These are phyloP conservation scores for Brachionus asplanchnoidis DNA, from an alignment of 1,140 invertebrate species.

Conservation along the genomic window DNA sequence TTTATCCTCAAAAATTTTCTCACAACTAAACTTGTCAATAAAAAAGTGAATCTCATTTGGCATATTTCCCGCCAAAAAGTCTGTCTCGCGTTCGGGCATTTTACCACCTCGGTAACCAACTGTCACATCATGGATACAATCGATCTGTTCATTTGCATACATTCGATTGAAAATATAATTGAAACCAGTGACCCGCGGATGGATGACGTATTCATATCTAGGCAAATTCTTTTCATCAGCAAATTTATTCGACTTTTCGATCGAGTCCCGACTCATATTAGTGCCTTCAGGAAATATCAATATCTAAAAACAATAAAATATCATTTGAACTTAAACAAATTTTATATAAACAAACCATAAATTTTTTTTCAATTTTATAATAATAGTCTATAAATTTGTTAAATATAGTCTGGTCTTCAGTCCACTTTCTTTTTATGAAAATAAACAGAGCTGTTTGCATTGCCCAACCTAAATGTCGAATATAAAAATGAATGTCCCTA, in stretches of 20 bases:
- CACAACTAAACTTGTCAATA: neutral
- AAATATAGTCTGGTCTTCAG: conserved; percentile 67
- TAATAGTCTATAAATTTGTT: conserved; percentile 70
- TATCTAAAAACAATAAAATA: conserved; percentile 56
- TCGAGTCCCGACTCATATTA: conserved; percentile 70
- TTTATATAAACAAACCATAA: conserved; percentile 45
- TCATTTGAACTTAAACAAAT: neutral
- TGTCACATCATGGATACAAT: conserved; percentile 31
- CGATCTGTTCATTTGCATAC: conserved; percentile 59
- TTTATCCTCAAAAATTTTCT: neutral
- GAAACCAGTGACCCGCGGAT: conserved; percentile 80
- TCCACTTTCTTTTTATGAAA: conserved; percentile 76
- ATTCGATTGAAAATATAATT: conserved; percentile 64
- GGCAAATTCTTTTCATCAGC: conserved; percentile 66
- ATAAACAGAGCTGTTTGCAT: conserved; percentile 79
- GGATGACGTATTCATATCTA: conserved; percentile 69
- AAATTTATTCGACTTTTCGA: conserved; percentile 67
- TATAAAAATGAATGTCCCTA: neutral
- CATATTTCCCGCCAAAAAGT: conserved; percentile 15
- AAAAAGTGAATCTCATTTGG: conserved; percentile 30
- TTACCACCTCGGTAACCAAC: conserved; percentile 16
- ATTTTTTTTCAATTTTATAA: conserved; percentile 60
- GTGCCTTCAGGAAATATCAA: conserved; percentile 84
- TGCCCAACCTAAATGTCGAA: conserved; percentile 66
- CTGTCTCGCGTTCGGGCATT: conserved; percentile 9